Base-by-base conservation (phyloP, 2,797 vertebrate species). In the Pitangus sulphuratus region DNA sequence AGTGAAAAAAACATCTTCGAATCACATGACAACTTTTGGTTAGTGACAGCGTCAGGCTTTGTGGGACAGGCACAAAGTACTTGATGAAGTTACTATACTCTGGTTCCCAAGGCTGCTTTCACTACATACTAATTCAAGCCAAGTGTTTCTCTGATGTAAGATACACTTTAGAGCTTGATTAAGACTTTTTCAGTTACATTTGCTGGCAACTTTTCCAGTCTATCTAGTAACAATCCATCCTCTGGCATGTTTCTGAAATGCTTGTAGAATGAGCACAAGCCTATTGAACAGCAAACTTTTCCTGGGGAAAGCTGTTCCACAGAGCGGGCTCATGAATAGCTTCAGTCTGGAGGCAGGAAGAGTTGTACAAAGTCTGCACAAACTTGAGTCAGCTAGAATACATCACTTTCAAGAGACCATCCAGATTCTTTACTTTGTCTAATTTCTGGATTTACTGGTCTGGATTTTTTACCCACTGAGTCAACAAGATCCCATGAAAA, bases 241-340 rank as follows among this genome's bases (percentile, higher is more conserved):
- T n/a, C 17, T 22, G 54, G 31, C 9, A 30, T 56, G 35, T 82
- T 87, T 84, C 42, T 0, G 8, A 50, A 70, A 69, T 57, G 31
- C 40, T 30, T 56, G 33, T 24, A 56, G 53, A 75, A 88, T 44
- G 37, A 71, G 64, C 7, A 87, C 84, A 89, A 76, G 6, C 8
- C 35, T 51, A 8, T 8, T 56, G 33, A 74, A 22, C 0, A 6
- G 42, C 21, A 89, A n/a, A 39, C 8, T 47, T 53, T 68, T 72
- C 56, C 24, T 31, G 24, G 8, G 12, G 16, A 69, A 76, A 76
- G 8, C 20, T 15, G 42, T 86, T 48, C 51, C 12, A 20, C 18
- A 21, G n/a, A 39, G 16, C 7, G 12, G 30, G 14, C 7, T 78
- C 0, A 0, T 45, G 31, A 61, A 66, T 8, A 83, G 7, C 26